Evolutionary conservation across 2,888 invertebrate species (phyloP).

Genomic region (Polydrusus pterygomalis): DNA sequence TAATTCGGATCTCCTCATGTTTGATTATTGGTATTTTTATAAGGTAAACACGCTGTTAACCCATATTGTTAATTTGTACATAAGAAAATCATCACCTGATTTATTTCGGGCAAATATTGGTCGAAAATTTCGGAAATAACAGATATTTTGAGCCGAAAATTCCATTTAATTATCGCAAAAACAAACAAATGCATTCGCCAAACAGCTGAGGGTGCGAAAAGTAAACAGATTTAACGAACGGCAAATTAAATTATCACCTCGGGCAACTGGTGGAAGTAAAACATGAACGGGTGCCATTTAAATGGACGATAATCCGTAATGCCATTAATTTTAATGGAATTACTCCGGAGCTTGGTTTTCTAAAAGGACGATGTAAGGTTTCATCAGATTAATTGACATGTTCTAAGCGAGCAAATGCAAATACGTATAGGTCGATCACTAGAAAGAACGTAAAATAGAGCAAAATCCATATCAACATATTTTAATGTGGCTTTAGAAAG

Average conservation of each 20-base stretch:
- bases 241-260: constrained; percentile 53
- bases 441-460: too few species aligned
- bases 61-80: background rate
- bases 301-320: constrained; percentile 48
- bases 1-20: too few species aligned
- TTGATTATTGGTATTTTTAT: background rate
- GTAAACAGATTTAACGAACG: constrained; percentile 44
- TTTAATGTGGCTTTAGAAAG: too few species aligned
- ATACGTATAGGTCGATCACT: background rate
- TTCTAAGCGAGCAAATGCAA: background rate
- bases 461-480: too few species aligned
- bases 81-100: background rate
- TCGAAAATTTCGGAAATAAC: background rate
- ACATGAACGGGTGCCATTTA: constrained; percentile 31
- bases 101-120: background rate
- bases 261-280: constrained; percentile 50
- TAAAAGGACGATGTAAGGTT: constrained; percentile 17
- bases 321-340: constrained; percentile 53
- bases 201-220: constrained; percentile 32
- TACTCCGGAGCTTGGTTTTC: constrained; percentile 34
- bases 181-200: constrained; percentile 42
- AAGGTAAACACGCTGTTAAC: too few species aligned
- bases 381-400: constrained; percentile 18
- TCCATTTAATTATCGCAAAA: constrained; percentile 20
- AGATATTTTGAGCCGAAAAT: constrained; percentile 12